Conservation (phyloP, 2,888 invertebrate species). For the Monoplex corrugatus region DNA sequence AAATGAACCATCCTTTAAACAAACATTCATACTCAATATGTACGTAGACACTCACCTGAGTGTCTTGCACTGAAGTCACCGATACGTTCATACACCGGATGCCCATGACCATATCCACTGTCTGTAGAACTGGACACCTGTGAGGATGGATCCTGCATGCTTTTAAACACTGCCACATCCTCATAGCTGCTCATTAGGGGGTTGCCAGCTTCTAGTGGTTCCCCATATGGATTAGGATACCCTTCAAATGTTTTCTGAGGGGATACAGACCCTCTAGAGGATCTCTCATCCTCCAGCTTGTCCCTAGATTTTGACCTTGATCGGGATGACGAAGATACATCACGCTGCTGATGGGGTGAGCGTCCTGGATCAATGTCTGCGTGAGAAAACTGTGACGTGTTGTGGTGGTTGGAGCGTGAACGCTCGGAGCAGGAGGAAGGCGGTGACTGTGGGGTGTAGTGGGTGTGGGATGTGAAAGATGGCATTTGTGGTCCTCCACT, state of each 20-base stretch:
- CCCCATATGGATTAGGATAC: conserved; percentile 42
- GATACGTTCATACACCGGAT: conserved; percentile 69
- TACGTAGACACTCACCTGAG: conserved; percentile 62
- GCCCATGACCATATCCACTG: conserved; percentile 78
- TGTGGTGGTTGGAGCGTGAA: conserved; percentile 6
- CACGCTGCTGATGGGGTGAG: conserved; percentile 12
- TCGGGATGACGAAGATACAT: not conserved
- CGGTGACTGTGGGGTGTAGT: not conserved
- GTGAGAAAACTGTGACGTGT: not conserved
- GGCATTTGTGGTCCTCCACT: not conserved
- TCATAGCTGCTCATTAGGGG: conserved; percentile 67
- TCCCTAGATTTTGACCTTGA: conserved; percentile 46
- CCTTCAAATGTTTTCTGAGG: conserved; percentile 38
- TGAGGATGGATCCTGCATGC: conserved; percentile 70
- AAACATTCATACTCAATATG: too few relatives aligned
- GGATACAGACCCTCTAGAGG: not conserved
- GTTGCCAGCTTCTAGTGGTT: conserved; percentile 46
- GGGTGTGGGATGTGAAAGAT: not conserved
- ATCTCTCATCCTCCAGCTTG: not conserved
- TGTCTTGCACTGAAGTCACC: conserved; percentile 57
- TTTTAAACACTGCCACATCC: conserved; percentile 76
- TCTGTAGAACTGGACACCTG: conserved; percentile 80
- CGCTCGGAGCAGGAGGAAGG: not conserved
- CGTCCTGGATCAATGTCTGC: conserved; percentile 5
- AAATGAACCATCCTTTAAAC: too few relatives aligned